These are phyloP conservation scores for Cladopsammia gracilis DNA, from an alignment of 64 coral and sea anemone species.

Conservation along the genomic window DNA sequence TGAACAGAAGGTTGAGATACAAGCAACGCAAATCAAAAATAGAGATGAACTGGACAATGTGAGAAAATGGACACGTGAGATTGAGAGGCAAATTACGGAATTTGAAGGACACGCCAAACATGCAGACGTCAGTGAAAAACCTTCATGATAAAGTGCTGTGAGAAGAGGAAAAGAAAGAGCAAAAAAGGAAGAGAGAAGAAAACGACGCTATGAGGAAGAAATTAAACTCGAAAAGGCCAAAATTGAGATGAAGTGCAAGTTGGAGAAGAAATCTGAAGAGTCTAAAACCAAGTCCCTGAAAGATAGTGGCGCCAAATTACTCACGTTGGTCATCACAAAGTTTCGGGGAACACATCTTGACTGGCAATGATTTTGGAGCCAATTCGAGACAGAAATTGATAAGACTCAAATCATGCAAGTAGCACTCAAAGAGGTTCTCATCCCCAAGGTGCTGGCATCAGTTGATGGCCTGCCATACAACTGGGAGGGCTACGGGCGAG, in stretches of 20 bases:
- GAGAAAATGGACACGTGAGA: constrained; percentile 8
- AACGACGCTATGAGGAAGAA: neutral
- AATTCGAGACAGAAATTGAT: constrained; percentile 64
- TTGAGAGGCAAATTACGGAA: constrained; percentile 2
- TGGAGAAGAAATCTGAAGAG: constrained; percentile 2
- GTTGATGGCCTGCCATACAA: constrained; percentile 53
- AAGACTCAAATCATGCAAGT: constrained; percentile 53
- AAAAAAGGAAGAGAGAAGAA: neutral
- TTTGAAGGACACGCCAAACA: neutral
- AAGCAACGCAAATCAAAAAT: neutral
- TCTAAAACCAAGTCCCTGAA: neutral
- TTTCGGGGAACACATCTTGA: constrained; percentile 62
- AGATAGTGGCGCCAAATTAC: neutral
- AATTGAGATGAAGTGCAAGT: constrained; percentile 17
- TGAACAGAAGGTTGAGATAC: neutral
- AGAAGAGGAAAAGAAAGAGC: neutral
- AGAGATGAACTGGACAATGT: constrained; percentile 35
- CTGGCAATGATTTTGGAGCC: constrained; percentile 46
- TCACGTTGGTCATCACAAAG: constrained; percentile 43
- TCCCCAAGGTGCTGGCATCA: constrained; percentile 30
- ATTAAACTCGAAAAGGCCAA: neutral
- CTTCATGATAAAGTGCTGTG: neutral
- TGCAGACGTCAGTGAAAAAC: neutral
- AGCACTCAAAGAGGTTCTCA: constrained; percentile 46
- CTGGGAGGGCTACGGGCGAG: constrained; percentile 30